phyloP scores from a whole-genome alignment of 2,113 vertebrate genomes.

The Protomyctophum bolini region DNA sequence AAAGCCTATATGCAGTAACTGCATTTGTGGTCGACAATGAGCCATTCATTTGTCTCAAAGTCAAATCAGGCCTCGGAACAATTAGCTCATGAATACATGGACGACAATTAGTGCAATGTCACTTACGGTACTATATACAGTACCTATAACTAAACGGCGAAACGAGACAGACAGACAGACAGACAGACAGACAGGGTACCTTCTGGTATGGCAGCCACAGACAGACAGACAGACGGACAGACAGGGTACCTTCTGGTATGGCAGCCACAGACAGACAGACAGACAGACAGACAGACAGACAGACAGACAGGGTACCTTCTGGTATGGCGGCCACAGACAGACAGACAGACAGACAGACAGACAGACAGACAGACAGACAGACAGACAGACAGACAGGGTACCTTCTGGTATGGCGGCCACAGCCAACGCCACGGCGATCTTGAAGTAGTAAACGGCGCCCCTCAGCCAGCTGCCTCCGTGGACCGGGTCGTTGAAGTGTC shows the following conservation, averaged over 20 bases:
- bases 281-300: background rate
- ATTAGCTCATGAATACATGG: no score
- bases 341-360: background rate
- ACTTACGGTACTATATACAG: no score
- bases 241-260: conserved; percentile 86
- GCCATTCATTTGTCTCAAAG: no score
- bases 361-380: background rate
- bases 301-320: conserved; percentile 78
- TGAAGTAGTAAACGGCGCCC: conserved; percentile 94
- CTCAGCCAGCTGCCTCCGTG: conserved; percentile 93
- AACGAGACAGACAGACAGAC: background rate
- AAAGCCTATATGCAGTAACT: no score
- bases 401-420: conserved; percentile 93
- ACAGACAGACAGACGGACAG: background rate
- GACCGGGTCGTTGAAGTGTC: conserved; percentile 91
- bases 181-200: conserved; percentile 66
- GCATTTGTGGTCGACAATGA: no score
- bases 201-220: conserved; percentile 87
- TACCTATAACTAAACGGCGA: no score
- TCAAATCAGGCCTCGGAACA: no score
- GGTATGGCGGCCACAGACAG: conserved; percentile 86
- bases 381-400: conserved; percentile 33
- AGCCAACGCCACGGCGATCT: conserved; percentile 90
- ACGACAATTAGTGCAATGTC: no score
- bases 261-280: conserved; percentile 84